Percentiles rank a stretch among this genome's conserved stretches.
Conservation (phyloP, 2,888 invertebrate genomes). For the Drosophila cracens region DNA sequence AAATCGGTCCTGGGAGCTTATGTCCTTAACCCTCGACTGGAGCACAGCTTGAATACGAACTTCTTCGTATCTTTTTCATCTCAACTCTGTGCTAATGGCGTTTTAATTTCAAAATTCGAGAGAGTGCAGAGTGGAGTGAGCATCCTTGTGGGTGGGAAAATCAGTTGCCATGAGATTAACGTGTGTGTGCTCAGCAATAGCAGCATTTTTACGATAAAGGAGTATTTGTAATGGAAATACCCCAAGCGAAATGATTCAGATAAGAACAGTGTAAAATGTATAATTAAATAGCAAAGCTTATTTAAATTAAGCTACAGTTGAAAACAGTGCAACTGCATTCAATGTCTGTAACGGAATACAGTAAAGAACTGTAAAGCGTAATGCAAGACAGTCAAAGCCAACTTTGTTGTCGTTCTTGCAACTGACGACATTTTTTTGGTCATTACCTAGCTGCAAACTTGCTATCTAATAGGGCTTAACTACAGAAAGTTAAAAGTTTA, state of each 20-base stretch:
- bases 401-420: conserved; percentile 31
- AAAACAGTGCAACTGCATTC: conserved; percentile 16
- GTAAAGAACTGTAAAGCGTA: neutral
- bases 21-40: conserved; percentile 21
- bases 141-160: conserved; percentile 8
- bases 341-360: conserved; percentile 19
- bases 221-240: conserved; percentile 40
- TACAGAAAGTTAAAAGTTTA: conserved; percentile 54
- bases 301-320: conserved; percentile 47
- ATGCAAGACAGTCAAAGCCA: conserved; percentile 39
- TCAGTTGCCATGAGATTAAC: conserved; percentile 21
- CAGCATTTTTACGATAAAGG: conserved; percentile 33
- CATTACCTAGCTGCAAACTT: conserved; percentile 45
- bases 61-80: conserved; percentile 54
- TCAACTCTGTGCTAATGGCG: conserved; percentile 60
- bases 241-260: conserved; percentile 45
- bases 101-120: conserved; percentile 65
- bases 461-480: conserved; percentile 42
- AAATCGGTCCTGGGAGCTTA: conserved; percentile 19
- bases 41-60: neutral
- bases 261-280: conserved; percentile 20
- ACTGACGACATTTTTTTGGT: conserved; percentile 22
- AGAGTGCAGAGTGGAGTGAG: neutral
- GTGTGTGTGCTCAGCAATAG: conserved; percentile 7
- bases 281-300: conserved; percentile 25